These are phyloP conservation scores for Heliconius ismenius DNA, from an alignment of 2,888 invertebrate genomes.

Conservation along the genomic window DNA sequence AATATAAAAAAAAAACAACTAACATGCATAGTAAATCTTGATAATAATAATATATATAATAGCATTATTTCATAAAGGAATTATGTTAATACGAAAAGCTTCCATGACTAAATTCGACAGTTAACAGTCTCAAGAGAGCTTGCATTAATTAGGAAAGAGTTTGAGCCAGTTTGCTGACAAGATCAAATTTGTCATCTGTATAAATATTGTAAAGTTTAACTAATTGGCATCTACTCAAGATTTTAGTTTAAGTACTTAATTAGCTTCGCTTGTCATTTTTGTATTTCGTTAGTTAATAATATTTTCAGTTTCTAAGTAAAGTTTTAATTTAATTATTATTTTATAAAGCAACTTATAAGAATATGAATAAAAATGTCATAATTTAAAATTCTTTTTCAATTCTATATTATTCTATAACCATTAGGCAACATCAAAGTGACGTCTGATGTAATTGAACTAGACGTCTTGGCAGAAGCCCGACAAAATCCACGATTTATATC, in stretches of 20 bases:
- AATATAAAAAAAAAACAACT: no score
- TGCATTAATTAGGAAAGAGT: constrained; percentile 1
- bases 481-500: constrained; percentile 31
- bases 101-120: background rate
- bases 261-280: background rate
- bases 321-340: background rate
- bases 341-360: no score
- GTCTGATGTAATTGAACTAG: constrained; percentile 25
- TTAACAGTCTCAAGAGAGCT: background rate
- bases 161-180: background rate
- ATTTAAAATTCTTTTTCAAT: background rate
- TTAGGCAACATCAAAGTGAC: constrained; percentile 23
- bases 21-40: background rate
- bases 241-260: constrained; percentile 4
- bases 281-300: background rate
- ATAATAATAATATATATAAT: background rate
- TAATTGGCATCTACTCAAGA: background rate
- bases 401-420: background rate
- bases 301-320: background rate
- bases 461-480: constrained; percentile 16
- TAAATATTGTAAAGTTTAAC: background rate
- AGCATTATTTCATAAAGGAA: background rate
- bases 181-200: constrained; percentile 6
- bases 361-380: no score
- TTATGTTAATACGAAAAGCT: background rate